Percentiles rank a stretch among this genome's conserved stretches.
Evolutionary conservation across 2,797 vertebrate species (phyloP).

Genomic region (Sternotherus odoratus): DNA sequence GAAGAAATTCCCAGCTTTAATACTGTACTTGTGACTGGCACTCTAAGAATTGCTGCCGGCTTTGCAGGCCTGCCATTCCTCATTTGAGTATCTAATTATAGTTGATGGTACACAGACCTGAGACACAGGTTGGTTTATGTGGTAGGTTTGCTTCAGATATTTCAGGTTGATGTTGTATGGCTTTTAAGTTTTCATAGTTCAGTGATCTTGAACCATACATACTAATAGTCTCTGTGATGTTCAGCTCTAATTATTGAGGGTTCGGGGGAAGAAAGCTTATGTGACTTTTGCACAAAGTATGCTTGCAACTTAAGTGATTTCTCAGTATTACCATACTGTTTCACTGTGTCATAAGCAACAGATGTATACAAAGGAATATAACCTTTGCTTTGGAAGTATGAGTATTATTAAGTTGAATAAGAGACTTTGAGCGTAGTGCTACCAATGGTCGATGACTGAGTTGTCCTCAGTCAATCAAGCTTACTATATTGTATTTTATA

Average conservation of each 20-base stretch:
- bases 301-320: neutral
- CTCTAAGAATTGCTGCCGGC: neutral
- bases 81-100: conserved; percentile 25
- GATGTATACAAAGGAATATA: neutral
- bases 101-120: fast-evolving
- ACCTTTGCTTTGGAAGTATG: neutral
- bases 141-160: neutral
- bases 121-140: neutral
- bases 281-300: neutral
- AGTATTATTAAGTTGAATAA: conserved; percentile 21
- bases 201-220: neutral
- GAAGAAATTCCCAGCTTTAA: neutral
- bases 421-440: conserved; percentile 4
- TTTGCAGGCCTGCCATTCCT: neutral
- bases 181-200: neutral
- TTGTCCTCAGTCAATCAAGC: conserved; percentile 12
- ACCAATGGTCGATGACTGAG: neutral
- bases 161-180: neutral
- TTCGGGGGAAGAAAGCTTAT: neutral
- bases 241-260: neutral
- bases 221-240: neutral
- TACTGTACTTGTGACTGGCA: neutral
- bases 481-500: neutral
- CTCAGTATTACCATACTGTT: neutral
- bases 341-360: neutral